Evolutionary conservation across 1,140 invertebrate species (phyloP), one percentile per base, ranked within the genome.

Genomic region (Papilio machaon): DNA sequence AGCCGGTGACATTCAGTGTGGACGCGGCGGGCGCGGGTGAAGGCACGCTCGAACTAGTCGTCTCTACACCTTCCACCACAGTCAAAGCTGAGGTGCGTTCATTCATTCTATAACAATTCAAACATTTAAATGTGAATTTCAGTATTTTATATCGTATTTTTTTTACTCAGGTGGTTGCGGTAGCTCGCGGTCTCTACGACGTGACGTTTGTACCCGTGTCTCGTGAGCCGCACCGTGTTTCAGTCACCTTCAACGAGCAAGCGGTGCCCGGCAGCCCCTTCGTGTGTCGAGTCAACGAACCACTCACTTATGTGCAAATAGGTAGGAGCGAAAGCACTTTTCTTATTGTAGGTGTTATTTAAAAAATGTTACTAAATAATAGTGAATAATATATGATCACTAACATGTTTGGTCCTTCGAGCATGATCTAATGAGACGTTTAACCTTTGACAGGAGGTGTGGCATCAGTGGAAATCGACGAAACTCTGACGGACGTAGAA

Each of bases 171-270:
- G 98, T 98, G 5, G 97, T 98, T 7, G 98, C 98, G 46, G 97
- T 98, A 88, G 98, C 98, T 1, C 96, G 98, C 81, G 98, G 98
- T 6, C 95, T 99, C 0, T 99, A 99, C 93, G 99, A 99, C 88
- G 99, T 99, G 0, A 99, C 98, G 0, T 99, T 99, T 94, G 96
- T 99, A 23, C 99, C 99, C 0, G 97, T 98, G 90, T 98, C 98
- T 73, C 95, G 97, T 11, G 97, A 97, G 79, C 96, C 98, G 7
- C 99, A 99, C 95, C 98, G 97, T 89, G 98, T 99, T 5, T 99
- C 98, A 87, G 99, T 99, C 80, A 98, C 98, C 10, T 99, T 99
- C 94, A 99, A 99, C 88, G 98, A 99, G 83, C 97, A 99, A 87
- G 96, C 97, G 79, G 97, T 99, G 11, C 97, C 98, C 84, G 98